A percentile compares a stretch with the other conserved stretches of the same genome.
These are phyloP conservation scores for Erinaceus europaeus DNA, from an alignment of 2,113 vertebrate species.

Conservation along the genomic window DNA sequence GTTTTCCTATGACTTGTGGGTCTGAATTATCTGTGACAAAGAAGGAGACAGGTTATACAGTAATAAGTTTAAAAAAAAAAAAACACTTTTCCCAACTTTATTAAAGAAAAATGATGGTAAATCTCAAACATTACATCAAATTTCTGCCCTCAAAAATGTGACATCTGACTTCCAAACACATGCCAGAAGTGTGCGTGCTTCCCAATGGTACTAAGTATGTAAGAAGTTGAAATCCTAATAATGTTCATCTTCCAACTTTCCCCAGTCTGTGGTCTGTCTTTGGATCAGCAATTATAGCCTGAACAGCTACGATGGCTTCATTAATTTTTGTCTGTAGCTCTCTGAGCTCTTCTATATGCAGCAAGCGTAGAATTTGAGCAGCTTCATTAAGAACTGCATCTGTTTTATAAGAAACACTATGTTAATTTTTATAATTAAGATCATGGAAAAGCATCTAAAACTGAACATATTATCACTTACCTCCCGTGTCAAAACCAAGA, in stretches of 20 bases:
- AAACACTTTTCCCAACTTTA: slow-evolving; percentile 70
- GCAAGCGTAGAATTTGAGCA: slow-evolving; percentile 93
- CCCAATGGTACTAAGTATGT: slow-evolving; percentile 39
- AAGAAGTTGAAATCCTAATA: background rate
- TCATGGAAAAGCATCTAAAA: too few relatives aligned
- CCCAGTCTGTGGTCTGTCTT: slow-evolving; percentile 98
- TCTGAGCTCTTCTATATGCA: slow-evolving; percentile 97
- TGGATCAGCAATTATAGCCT: slow-evolving; percentile 97
- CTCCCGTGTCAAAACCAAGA: slow-evolving; percentile 97
- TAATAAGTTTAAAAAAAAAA: slow-evolving; percentile 37
- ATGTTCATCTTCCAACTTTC: slow-evolving; percentile 95
- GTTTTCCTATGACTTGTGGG: slow-evolving; percentile 59
- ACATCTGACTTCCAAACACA: slow-evolving; percentile 62
- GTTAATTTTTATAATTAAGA: background rate
- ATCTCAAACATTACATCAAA: slow-evolving; percentile 51
- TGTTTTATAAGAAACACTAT: slow-evolving; percentile 68
- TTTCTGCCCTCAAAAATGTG: slow-evolving; percentile 69
- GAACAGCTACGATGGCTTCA: slow-evolving; percentile 97
- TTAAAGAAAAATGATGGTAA: slow-evolving; percentile 76
- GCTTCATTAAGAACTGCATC: slow-evolving; percentile 97
- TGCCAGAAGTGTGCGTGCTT: slow-evolving; percentile 51
- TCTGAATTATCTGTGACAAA: too few relatives aligned
- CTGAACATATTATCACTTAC: slow-evolving; percentile 81
- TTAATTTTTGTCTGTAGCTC: slow-evolving; percentile 98
- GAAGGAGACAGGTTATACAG: background rate